Evolutionary conservation across 2,888 invertebrate genomes (phyloP), one percentile per base, ranked within the genome.

Genomic region (Torymus texanus): DNA sequence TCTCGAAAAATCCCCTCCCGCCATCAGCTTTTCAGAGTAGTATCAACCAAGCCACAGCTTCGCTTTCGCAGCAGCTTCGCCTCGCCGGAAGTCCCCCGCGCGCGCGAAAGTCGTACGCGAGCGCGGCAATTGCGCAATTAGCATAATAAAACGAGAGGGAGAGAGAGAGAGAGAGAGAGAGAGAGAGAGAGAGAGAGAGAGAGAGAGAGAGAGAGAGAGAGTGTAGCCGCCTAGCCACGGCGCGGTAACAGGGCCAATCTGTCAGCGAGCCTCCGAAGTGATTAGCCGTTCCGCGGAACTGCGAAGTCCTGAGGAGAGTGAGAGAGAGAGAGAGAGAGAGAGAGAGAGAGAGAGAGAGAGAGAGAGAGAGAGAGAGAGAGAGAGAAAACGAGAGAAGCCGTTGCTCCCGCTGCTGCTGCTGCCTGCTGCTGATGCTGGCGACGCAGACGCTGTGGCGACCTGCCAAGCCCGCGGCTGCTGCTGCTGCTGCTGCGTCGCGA

Each of bases 251-350:
- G 62, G 71, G 61, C 61, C 71, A 72, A 61, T 61, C 61, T 72
- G 61, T 72, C 71, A 61, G 24, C 61, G 61, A 21, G 63, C 13
- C 51, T 18, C 51, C 51, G 65, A 71, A 71, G 70, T 71, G 70
- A 71, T 71, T 71, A 71, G 70, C 70, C 59, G 59, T 70, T 71
- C 70, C 70, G 59, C 70, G 59, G 70, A 71, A 68, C n/a, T 53
- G 41, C 41, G 8, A 8, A 41, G 41, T 41, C 41, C 8, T 41
- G 41, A 41, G 41, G 41, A 29, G 3, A 29, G 29, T 5, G 29
- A 29, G 29, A 29, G 29, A 29, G 29, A 24, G 24, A 24, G 24
- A 24, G 24, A 24, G 24, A 24, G 24, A 24, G 24, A 24, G 24
- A 24, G 24, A 24, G 24, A 24, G 24, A 24, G 24, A 24, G 24